These are phyloP conservation scores for Lapara coniferarum DNA, from an alignment of 2,888 invertebrate species.

Conservation along the genomic window DNA sequence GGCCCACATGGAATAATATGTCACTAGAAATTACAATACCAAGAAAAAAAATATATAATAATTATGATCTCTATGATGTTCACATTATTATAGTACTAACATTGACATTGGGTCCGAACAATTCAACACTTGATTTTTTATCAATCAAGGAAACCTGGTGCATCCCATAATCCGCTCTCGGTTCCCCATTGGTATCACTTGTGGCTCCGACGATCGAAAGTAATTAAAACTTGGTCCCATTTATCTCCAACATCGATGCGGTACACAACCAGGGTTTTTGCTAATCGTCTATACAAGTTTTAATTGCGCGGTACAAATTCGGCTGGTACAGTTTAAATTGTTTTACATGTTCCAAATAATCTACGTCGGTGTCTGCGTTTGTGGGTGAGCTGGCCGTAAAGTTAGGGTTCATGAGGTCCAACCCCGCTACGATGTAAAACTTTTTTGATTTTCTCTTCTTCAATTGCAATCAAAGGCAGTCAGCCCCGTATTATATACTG, in stretches of 20 bases:
- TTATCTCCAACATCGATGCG: conserved; percentile 30
- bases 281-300: conserved; percentile 28
- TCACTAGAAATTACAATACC: too few relatives aligned
- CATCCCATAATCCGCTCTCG: conserved; percentile 17
- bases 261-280: conserved; percentile 29
- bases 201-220: conserved; percentile 26
- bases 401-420: too few relatives aligned
- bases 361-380: neutral
- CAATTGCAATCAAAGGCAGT: too few relatives aligned
- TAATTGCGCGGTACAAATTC: conserved; percentile 22
- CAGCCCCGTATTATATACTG: too few relatives aligned
- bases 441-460: too few relatives aligned
- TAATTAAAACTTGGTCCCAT: conserved; percentile 31
- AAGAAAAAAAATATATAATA: too few relatives aligned
- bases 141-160: neutral
- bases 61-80: too few relatives aligned
- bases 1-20: too few relatives aligned
- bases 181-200: conserved; percentile 20
- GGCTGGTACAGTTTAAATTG: neutral
- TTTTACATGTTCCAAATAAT: neutral
- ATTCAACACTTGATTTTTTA: neutral
- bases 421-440: too few relatives aligned
- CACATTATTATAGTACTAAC: too few relatives aligned
- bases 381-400: too few relatives aligned
- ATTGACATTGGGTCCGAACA: too few relatives aligned